These are phyloP conservation scores for Aviceda subcristata DNA, from an alignment of 2,113 vertebrate species.

Conservation along the genomic window DNA sequence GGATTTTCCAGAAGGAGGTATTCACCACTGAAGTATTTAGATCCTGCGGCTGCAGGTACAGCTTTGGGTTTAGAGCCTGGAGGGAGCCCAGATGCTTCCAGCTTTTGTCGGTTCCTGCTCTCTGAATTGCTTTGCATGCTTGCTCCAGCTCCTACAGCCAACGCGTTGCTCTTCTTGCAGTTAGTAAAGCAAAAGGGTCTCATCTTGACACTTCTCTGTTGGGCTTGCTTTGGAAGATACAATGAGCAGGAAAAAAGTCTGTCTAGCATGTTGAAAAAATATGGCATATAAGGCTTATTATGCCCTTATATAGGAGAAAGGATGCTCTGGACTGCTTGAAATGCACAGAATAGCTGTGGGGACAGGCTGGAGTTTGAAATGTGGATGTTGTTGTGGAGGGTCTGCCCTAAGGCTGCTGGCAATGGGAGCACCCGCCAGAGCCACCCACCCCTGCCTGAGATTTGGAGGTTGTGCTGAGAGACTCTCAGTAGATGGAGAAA, in stretches of 20 bases:
- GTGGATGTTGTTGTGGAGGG: neutral
- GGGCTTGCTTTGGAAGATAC: neutral
- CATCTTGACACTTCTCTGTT: neutral
- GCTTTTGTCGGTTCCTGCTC: neutral
- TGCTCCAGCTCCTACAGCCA: neutral
- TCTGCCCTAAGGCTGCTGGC: neutral
- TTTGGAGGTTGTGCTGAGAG: neutral
- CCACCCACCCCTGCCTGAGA: neutral
- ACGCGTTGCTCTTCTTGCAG: neutral
- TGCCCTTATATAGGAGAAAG: neutral
- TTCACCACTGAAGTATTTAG: conserved; percentile 9
- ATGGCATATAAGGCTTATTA: neutral
- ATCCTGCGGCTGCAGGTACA: neutral
- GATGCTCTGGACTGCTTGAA: neutral
- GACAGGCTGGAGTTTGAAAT: neutral
- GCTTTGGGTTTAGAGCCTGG: neutral
- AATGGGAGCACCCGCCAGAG: rapidly evolving
- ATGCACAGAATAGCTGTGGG: neutral
- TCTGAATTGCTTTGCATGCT: neutral
- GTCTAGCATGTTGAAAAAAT: neutral
- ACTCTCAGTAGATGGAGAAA: neutral
- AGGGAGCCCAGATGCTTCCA: neutral
- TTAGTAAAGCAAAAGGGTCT: neutral
- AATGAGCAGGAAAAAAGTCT: neutral
- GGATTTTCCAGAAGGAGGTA: neutral